Percentiles rank a stretch among this genome's conserved stretches.
These are phyloP conservation scores for Myrmecobius fasciatus DNA, from an alignment of 2,113 vertebrate genomes.

Conservation along the genomic window DNA sequence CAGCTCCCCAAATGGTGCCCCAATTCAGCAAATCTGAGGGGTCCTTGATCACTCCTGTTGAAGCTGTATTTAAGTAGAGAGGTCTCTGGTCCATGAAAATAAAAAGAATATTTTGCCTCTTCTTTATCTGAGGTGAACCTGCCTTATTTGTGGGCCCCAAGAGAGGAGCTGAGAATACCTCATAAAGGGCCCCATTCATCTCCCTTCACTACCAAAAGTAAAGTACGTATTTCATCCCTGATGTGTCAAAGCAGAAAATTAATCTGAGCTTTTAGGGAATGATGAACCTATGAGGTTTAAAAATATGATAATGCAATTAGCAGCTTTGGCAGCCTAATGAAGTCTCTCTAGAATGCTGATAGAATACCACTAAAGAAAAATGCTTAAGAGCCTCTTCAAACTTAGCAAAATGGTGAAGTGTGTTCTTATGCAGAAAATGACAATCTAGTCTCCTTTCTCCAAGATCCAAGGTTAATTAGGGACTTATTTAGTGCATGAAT, in stretches of 20 bases:
- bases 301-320: slow-evolving; percentile 89
- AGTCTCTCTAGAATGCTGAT: slow-evolving; percentile 79
- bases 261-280: slow-evolving; percentile 34
- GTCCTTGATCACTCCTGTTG: not conserved
- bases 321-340: slow-evolving; percentile 81
- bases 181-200: accelerated
- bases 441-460: slow-evolving; percentile 84
- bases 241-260: slow-evolving; percentile 39
- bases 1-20: not conserved
- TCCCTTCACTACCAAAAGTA: not conserved
- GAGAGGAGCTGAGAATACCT: not conserved
- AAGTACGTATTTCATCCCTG: accelerated
- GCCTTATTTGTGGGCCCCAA: not conserved
- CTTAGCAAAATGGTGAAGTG: slow-evolving; percentile 84
- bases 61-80: not conserved
- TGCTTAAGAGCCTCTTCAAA: slow-evolving; percentile 86
- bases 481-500: slow-evolving; percentile 84
- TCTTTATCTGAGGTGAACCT: not conserved
- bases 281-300: slow-evolving; percentile 79
- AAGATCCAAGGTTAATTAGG: slow-evolving; percentile 86
- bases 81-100: not conserved
- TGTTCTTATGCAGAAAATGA: slow-evolving; percentile 79
- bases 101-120: not conserved
- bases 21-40: not conserved
- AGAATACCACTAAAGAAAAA: slow-evolving; percentile 81